Conservation (phyloP, 2,888 invertebrate species). For the Oxyteleia sp. region DNA sequence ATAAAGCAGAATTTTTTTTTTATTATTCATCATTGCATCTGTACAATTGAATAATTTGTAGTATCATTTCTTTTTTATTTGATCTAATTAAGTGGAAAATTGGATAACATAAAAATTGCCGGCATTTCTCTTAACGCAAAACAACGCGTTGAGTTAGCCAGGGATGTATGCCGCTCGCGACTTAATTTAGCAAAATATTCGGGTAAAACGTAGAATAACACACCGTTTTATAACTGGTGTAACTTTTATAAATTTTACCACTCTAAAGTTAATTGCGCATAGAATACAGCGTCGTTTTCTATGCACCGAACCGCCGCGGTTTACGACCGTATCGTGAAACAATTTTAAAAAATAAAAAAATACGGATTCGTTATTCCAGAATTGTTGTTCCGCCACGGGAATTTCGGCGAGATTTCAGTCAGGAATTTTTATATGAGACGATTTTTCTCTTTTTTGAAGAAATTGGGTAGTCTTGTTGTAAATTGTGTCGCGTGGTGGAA, state of each 20-base stretch:
- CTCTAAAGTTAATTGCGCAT: slow-evolving; percentile 66
- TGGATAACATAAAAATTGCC: slow-evolving; percentile 51
- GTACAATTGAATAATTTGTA: slow-evolving; percentile 39
- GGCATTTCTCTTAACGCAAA: slow-evolving; percentile 29
- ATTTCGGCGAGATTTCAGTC: slow-evolving; percentile 23
- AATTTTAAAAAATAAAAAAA: slow-evolving; percentile 34
- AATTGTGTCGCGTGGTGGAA: no score
- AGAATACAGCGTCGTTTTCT: slow-evolving; percentile 56
- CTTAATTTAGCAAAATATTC: slow-evolving; percentile 65
- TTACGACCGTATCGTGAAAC: slow-evolving; percentile 65
- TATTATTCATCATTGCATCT: slow-evolving; percentile 29
- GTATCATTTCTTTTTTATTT: slow-evolving; percentile 42
- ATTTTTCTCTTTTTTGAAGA: no score
- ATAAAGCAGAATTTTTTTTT: slow-evolving; percentile 23
- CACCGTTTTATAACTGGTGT: slow-evolving; percentile 61
- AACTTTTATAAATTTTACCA: slow-evolving; percentile 67
- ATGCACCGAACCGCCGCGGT: slow-evolving; percentile 43
- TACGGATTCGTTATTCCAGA: slow-evolving; percentile 27
- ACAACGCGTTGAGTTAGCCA: slow-evolving; percentile 29
- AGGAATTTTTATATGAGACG: slow-evolving; percentile 1
- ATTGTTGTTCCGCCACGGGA: slow-evolving; percentile 12
- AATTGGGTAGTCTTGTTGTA: no score
- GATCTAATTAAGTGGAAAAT: slow-evolving; percentile 56
- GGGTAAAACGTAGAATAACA: slow-evolving; percentile 44
- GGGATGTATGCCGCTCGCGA: slow-evolving; percentile 30